Evolutionary conservation across 2,113 vertebrate species (phyloP), one percentile per base, ranked within the genome.

Genomic region (Tyto alba): DNA sequence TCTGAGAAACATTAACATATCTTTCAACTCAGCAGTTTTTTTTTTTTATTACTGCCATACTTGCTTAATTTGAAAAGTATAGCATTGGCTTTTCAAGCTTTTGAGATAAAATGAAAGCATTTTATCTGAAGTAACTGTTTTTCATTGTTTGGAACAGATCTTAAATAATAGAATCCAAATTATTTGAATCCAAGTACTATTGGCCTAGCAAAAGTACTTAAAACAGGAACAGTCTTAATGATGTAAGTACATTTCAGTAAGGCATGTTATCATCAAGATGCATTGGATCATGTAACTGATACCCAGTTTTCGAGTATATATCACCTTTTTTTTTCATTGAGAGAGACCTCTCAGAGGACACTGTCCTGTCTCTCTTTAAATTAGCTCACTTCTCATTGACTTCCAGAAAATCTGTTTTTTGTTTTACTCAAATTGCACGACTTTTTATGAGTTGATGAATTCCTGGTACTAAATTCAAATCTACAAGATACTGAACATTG

Each of bases 401-500:
- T 67, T 57, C 10, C 34, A 73, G 68, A 63, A 17, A 36, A 50
- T n/a, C 17, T 66, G 32, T 1, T 7, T 40, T 66, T 29, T 64
- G 13, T 53, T 53, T 11, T 13, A 26, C 17, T 86, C 14, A 0
- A 29, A 21, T 5, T 21, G 17, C 45, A 9, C n/a, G 62, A 27
- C 26, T 72, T 38, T 25, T 45, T 22, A 3, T 41, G 56, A 38
- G 1, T 17, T 78, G 75, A 63, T 45, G 85, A 23, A 32, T 77
- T 79, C 34, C 75, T 64, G 36, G 8, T 34, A 0, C 53, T 82
- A 73, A 66, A 2, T n/a, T 74, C 22, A 41, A 17, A 38, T 2
- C 7, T 36, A 16, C 34, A 16, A 14, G 29, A 6, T 21, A 0
- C 32, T 8, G 41, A 25, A 2, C 22, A 0, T 15, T 18, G n/a